phyloP scores from a whole-genome alignment of 35 echinoderm and acorn worm species.

The Strongylocentrotus purpuratus region DNA sequence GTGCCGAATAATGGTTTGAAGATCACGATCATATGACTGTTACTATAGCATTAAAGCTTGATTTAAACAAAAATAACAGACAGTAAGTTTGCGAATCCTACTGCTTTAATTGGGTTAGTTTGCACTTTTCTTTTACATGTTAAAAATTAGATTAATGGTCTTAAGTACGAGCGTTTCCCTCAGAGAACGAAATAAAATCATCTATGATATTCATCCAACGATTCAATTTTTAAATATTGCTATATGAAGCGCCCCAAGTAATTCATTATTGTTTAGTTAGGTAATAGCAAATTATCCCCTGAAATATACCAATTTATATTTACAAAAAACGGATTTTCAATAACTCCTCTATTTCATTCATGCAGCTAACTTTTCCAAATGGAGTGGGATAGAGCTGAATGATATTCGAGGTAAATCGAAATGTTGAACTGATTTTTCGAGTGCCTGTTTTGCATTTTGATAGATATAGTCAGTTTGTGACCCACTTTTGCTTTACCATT shows the following conservation, averaged over 20 bases:
- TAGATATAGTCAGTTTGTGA: not conserved
- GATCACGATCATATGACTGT: too few species aligned
- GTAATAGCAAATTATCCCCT: not conserved
- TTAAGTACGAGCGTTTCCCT: too few species aligned
- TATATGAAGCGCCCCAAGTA: not conserved
- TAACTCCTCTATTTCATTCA: constrained; percentile 16
- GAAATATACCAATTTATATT: not conserved
- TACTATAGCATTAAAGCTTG: too few species aligned
- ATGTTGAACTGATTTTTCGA: not conserved
- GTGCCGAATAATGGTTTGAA: too few species aligned
- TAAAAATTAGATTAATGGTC: too few species aligned
- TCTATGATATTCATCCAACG: not conserved
- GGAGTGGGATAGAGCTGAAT: constrained; percentile 33
- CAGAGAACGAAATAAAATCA: not conserved
- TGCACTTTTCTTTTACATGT: too few species aligned
- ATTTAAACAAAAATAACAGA: too few species aligned
- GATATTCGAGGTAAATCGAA: constrained; percentile 31
- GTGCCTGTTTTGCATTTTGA: constrained; percentile 1
- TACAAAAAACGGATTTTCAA: not conserved
- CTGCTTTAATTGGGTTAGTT: too few species aligned
- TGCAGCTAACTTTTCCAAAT: constrained; percentile 41
- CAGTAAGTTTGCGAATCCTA: too few species aligned
- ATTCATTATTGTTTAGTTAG: not conserved
- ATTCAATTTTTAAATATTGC: not conserved
- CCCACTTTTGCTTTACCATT: not conserved